phyloP scores from a whole-genome alignment of 1,140 invertebrate species.

The Atta colombica region DNA sequence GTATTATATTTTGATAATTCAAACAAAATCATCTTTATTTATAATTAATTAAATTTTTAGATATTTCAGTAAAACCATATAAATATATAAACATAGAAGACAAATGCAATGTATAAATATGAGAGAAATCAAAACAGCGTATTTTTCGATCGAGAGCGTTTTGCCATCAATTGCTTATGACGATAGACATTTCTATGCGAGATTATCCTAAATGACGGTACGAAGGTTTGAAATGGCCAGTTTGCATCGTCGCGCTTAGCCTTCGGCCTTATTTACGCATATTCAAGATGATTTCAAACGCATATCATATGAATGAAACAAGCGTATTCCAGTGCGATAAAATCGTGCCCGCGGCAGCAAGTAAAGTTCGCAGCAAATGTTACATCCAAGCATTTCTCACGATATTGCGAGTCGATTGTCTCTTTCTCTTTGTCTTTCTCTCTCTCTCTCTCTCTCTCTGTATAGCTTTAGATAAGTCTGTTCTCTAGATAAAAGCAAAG shows the following conservation, averaged over 20 bases:
- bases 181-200: neutral
- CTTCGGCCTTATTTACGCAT: slow-evolving; percentile 54
- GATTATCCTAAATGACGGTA: slow-evolving; percentile 34
- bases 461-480: slow-evolving; percentile 18
- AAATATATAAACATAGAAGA: neutral
- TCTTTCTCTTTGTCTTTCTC: neutral
- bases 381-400: slow-evolving; percentile 50
- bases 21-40: too few species aligned
- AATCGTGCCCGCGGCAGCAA: slow-evolving; percentile 56
- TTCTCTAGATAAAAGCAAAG: slow-evolving; percentile 29
- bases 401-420: slow-evolving; percentile 32
- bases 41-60: too few species aligned
- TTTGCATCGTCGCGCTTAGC: slow-evolving; percentile 4
- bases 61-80: too few species aligned
- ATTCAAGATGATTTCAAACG: slow-evolving; percentile 43
- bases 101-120: neutral
- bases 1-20: too few species aligned
- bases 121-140: neutral
- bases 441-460: neutral
- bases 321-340: slow-evolving; percentile 47
- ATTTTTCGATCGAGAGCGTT: neutral
- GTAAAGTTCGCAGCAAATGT: slow-evolving; percentile 64
- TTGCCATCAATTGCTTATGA: neutral
- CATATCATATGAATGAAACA: slow-evolving; percentile 56
- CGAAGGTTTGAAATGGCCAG: neutral